Evolutionary conservation across 2,797 vertebrate species (phyloP).

Genomic region (Propithecus deckenii): DNA sequence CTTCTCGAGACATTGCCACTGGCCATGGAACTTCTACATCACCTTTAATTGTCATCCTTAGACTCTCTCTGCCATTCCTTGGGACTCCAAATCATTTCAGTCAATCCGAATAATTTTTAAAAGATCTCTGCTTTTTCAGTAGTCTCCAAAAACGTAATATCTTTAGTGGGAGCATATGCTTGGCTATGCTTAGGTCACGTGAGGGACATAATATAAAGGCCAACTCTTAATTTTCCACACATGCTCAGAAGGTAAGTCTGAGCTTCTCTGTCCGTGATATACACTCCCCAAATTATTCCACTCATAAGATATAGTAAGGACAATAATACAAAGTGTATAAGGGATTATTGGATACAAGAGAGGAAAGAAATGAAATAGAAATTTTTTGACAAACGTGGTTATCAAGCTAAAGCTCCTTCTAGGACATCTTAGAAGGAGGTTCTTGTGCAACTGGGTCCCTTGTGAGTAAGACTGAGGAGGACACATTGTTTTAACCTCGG

Average conservation of each 20-base stretch:
- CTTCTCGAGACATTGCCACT: background rate
- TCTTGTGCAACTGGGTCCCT: background rate
- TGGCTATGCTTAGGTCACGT: background rate
- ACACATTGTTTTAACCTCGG: background rate
- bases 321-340: background rate
- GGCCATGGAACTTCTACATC: fast-evolving
- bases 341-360: background rate
- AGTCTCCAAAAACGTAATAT: background rate
- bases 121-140: fast-evolving
- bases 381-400: background rate
- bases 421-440: background rate
- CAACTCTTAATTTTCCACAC: background rate
- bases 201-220: background rate
- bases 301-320: background rate
- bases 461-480: background rate
- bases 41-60: background rate
- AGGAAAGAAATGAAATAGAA: background rate
- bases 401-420: background rate
- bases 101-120: background rate
- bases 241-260: background rate
- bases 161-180: background rate
- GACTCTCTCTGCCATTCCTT: background rate
- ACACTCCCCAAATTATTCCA: background rate
- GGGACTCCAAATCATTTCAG: background rate
- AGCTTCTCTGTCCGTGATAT: background rate